phyloP scores from a whole-genome alignment of 2,113 vertebrate genomes.

The Sinocyclocheilus rhinocerous region DNA sequence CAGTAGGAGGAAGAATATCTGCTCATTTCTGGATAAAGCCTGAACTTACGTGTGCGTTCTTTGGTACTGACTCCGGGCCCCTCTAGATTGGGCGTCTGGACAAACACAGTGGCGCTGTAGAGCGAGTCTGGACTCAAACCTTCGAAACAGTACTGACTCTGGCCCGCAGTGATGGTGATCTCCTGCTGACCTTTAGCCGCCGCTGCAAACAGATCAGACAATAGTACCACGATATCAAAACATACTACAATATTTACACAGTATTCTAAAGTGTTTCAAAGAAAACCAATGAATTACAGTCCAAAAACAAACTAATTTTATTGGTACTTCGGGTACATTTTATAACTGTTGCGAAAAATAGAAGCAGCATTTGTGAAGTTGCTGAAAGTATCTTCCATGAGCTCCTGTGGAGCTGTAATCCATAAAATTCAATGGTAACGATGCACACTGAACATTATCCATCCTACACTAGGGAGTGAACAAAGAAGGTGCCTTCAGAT shows the following conservation, averaged over 20 bases:
- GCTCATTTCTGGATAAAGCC: background rate
- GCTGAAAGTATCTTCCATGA: background rate
- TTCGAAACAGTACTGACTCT: constrained; percentile 91
- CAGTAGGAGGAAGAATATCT: background rate
- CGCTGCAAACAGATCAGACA: constrained; percentile 58
- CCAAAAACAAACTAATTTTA: too few relatives aligned
- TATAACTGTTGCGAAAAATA: too few relatives aligned
- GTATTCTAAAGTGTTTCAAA: background rate
- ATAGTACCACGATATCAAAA: too few relatives aligned
- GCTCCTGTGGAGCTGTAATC: constrained; percentile 44
- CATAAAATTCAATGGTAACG: background rate
- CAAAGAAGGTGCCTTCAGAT: background rate
- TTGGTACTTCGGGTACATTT: background rate
- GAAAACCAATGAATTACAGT: background rate
- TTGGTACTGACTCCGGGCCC: constrained; percentile 85
- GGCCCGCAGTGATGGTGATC: constrained; percentile 88
- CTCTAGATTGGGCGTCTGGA: constrained; percentile 95
- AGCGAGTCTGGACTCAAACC: constrained; percentile 86
- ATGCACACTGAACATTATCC: too few relatives aligned
- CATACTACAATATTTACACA: too few relatives aligned
- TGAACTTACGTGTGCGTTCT: constrained; percentile 83
- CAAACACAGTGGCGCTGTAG: constrained; percentile 86
- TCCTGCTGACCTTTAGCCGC: constrained; percentile 85
- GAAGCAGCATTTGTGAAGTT: background rate
- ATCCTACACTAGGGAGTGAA: constrained; percentile 4